A percentile compares a stretch with the other conserved stretches of the same genome.
phyloP scores from a whole-genome alignment of 1,140 invertebrate species.

The Antheraea mylitta region DNA sequence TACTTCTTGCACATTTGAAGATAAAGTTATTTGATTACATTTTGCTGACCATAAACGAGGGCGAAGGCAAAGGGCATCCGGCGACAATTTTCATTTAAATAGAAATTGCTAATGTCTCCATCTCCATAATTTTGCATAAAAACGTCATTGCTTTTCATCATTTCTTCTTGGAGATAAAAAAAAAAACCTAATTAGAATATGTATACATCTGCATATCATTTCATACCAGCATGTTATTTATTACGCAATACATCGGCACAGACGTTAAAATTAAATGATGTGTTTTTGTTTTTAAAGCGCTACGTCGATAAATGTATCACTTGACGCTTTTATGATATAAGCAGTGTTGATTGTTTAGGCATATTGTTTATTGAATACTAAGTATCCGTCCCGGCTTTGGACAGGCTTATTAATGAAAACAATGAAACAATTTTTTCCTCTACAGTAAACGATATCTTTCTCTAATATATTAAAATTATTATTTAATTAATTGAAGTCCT shows the following conservation, averaged over 20 bases:
- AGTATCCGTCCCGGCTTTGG: too few relatives aligned
- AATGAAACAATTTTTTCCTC: too few relatives aligned
- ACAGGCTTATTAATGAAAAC: too few relatives aligned
- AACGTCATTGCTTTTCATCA: constrained; percentile 61
- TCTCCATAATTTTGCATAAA: constrained; percentile 76
- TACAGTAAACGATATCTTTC: too few relatives aligned
- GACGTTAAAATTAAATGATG: background rate
- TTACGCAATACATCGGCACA: background rate
- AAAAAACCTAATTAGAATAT: constrained; percentile 43
- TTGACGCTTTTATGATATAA: background rate
- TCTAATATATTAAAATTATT: too few relatives aligned
- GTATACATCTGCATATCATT: constrained; percentile 67
- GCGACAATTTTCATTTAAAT: constrained; percentile 62
- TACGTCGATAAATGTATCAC: background rate
- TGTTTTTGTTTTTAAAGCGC: background rate
- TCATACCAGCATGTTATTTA: constrained; percentile 31
- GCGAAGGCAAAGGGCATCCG: constrained; percentile 32
- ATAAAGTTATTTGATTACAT: constrained; percentile 52
- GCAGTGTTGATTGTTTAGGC: background rate
- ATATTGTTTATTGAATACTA: too few relatives aligned
- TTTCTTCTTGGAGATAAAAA: constrained; percentile 53
- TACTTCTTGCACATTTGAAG: background rate
- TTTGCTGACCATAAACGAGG: constrained; percentile 46
- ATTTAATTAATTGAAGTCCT: too few relatives aligned
- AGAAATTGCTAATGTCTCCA: constrained; percentile 73